These are phyloP conservation scores for Luperina nickerlii DNA, from an alignment of 2,888 invertebrate species.

Conservation along the genomic window DNA sequence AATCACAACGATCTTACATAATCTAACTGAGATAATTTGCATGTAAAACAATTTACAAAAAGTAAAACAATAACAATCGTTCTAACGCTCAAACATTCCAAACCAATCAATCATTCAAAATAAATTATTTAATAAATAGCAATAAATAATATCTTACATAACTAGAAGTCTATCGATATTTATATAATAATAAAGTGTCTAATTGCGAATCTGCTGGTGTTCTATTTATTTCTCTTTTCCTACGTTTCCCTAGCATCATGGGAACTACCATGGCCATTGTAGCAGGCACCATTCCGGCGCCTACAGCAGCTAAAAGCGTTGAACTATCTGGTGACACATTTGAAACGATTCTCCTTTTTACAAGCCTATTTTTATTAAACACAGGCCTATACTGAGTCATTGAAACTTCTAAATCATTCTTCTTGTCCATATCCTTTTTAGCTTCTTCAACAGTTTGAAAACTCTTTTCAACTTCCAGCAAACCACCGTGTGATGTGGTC, in stretches of 20 bases:
- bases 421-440: constrained; percentile 83
- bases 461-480: constrained; percentile 93
- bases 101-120: constrained; percentile 37
- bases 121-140: constrained; percentile 63
- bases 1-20: constrained; percentile 59
- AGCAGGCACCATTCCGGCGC: constrained; percentile 95
- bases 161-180: constrained; percentile 63
- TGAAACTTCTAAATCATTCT: constrained; percentile 79
- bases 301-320: constrained; percentile 93
- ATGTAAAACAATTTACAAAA: constrained; percentile 33
- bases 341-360: constrained; percentile 80
- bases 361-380: constrained; percentile 76
- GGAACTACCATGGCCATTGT: constrained; percentile 95
- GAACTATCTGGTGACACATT: constrained; percentile 89
- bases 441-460: constrained; percentile 93
- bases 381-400: constrained; percentile 78
- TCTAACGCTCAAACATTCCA: constrained; percentile 51
- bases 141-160: constrained; percentile 59
- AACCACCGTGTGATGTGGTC: constrained; percentile 93
- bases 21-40: constrained; percentile 32
- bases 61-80: constrained; percentile 27
- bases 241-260: constrained; percentile 92
- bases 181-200: constrained; percentile 74
- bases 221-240: constrained; percentile 76
- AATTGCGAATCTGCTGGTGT: constrained; percentile 68